These are phyloP conservation scores for Struthio camelus DNA, from an alignment of 2,113 vertebrate species.

Conservation along the genomic window DNA sequence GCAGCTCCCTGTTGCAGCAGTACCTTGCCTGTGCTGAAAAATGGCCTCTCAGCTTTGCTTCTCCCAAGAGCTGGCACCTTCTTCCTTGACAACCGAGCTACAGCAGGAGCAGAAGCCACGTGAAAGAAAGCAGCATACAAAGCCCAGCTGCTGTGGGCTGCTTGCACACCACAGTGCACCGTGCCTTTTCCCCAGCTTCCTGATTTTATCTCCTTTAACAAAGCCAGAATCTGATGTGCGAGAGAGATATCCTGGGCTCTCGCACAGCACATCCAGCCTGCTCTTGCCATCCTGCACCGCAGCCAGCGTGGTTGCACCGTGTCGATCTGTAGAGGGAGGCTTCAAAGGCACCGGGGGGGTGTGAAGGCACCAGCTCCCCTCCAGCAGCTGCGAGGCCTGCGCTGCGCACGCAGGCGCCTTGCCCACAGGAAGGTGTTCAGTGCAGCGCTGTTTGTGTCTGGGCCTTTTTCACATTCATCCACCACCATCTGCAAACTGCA, in stretches of 20 bases:
- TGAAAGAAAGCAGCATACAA: fast-evolving
- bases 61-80: fast-evolving
- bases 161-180: not conserved
- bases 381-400: not conserved
- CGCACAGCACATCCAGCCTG: fast-evolving
- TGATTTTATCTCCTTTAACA: not conserved
- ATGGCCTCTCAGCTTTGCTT: not conserved
- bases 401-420: not conserved
- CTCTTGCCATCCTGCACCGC: not conserved
- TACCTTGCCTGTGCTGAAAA: not conserved
- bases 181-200: not conserved
- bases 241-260: fast-evolving
- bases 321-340: not conserved
- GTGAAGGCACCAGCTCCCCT: not conserved
- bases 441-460: not conserved
- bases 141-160: fast-evolving
- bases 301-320: not conserved
- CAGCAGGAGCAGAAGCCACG: not conserved
- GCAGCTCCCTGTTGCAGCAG: not conserved
- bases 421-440: fast-evolving
- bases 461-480: not conserved
- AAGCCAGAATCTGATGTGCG: not conserved
- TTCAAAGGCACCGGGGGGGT: not conserved
- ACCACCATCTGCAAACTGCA: fast-evolving
- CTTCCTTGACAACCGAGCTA: fast-evolving